Percentiles rank a stretch among this genome's conserved stretches.
Evolutionary conservation across 2,888 invertebrate species (phyloP).

Genomic region (Rutpela maculata): DNA sequence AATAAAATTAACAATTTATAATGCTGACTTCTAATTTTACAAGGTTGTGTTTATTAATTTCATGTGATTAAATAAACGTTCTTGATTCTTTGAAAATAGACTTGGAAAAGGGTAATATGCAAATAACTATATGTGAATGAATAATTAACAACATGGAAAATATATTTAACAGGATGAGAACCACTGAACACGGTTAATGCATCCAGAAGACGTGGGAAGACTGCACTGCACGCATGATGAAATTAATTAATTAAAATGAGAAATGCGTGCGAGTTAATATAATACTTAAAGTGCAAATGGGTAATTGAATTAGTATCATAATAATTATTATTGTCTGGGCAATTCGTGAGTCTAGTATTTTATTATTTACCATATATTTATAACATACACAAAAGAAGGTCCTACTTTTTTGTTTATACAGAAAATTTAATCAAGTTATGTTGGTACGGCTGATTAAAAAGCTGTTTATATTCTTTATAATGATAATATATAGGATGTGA

Average conservation of each 20-base stretch:
- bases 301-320: background rate
- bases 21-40: no score
- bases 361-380: background rate
- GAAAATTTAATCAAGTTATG: no score
- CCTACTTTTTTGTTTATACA: no score
- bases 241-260: conserved; percentile 32
- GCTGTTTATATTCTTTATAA: no score
- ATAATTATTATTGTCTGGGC: conserved; percentile 1
- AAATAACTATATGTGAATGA: background rate
- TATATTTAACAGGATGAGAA: conserved; percentile 26
- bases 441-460: no score
- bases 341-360: background rate
- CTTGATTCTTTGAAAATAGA: background rate
- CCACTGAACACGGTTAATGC: conserved; percentile 39
- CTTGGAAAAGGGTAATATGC: background rate
- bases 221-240: conserved; percentile 26
- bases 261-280: conserved; percentile 9
- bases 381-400: no score
- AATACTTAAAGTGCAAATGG: background rate
- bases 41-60: no score
- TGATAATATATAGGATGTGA: no score
- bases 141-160: background rate
- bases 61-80: background rate
- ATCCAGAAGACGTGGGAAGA: conserved; percentile 33
- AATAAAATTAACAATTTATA: no score